Conservation (phyloP, 2,113 vertebrate species). For the Planiliza haematocheilus region DNA sequence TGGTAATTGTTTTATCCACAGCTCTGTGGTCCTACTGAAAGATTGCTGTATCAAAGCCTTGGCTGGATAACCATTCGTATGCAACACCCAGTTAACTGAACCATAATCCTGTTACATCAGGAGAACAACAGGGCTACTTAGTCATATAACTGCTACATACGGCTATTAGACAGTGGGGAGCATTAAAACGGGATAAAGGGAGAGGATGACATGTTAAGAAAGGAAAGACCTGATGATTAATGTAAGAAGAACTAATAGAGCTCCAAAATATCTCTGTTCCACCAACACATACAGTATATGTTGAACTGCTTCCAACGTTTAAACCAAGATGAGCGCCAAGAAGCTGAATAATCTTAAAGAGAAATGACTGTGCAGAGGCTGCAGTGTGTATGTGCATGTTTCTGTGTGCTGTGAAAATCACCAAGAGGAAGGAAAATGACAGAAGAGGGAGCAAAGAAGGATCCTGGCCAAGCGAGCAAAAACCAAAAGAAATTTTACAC, state of each 20-base stretch:
- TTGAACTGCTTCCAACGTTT: conserved; percentile 48
- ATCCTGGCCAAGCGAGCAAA: conserved; percentile 31
- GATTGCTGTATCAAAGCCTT: neutral
- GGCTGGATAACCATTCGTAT: conserved; percentile 4
- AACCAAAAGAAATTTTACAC: conserved; percentile 22
- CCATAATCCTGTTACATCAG: conserved; percentile 63
- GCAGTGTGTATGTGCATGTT: conserved; percentile 16
- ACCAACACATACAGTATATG: conserved; percentile 20
- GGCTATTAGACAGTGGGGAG: conserved; percentile 29
- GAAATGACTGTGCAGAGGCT: conserved; percentile 26
- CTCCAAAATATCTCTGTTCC: conserved; percentile 37
- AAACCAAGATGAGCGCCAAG: conserved; percentile 40
- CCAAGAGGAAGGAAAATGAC: conserved; percentile 31
- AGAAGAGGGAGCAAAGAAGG: conserved; percentile 21
- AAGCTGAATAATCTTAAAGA: conserved; percentile 44
- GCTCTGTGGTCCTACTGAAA: neutral
- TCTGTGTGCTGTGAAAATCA: conserved; percentile 33
- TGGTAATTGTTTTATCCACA: neutral
- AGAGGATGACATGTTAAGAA: conserved; percentile 19
- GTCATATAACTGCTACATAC: conserved; percentile 45
- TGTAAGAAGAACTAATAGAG: neutral
- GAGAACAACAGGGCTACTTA: conserved; percentile 48
- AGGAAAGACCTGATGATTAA: conserved; percentile 9
- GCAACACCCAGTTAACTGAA: conserved; percentile 44
- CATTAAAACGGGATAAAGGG: conserved; percentile 24